phyloP scores from a whole-genome alignment of 2,888 invertebrate genomes.

The Sabatieria punctata region DNA sequence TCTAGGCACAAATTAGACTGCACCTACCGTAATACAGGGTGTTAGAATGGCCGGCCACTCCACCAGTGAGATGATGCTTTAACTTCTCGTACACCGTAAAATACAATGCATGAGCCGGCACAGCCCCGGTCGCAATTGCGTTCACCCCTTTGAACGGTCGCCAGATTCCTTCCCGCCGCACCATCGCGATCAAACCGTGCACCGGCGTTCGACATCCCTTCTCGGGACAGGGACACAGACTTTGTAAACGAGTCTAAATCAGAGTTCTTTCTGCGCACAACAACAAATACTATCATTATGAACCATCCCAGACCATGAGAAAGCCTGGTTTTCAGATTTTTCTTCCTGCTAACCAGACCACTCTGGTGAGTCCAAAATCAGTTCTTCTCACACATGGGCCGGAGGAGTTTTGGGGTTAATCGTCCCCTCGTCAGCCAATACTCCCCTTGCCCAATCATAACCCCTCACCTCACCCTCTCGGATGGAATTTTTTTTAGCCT shows the following conservation, averaged over 20 bases:
- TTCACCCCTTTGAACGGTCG: slow-evolving; percentile 79
- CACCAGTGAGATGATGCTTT: slow-evolving; percentile 51
- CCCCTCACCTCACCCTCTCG: no score
- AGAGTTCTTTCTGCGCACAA: slow-evolving; percentile 1
- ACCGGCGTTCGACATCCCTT: slow-evolving; percentile 55
- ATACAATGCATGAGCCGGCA: slow-evolving; percentile 95
- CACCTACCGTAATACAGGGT: no score
- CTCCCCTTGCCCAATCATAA: no score
- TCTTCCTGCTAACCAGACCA: no score
- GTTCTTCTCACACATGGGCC: no score
- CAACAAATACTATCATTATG: neutral
- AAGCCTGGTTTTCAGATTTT: no score
- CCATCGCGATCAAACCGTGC: neutral
- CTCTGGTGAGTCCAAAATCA: no score
- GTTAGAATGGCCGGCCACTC: slow-evolving; percentile 33
- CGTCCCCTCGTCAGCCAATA: no score
- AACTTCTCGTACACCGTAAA: slow-evolving; percentile 90
- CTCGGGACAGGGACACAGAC: slow-evolving; percentile 57
- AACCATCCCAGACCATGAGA: no score
- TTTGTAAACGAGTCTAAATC: slow-evolving; percentile 91
- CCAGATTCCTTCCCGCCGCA: slow-evolving; percentile 64
- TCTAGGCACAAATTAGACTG: no score
- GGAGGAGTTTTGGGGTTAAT: no score
- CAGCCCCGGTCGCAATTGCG: slow-evolving; percentile 77
- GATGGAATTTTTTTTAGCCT: no score